phyloP scores from a whole-genome alignment of 2,888 invertebrate species.

The Drosophila mulleri region DNA sequence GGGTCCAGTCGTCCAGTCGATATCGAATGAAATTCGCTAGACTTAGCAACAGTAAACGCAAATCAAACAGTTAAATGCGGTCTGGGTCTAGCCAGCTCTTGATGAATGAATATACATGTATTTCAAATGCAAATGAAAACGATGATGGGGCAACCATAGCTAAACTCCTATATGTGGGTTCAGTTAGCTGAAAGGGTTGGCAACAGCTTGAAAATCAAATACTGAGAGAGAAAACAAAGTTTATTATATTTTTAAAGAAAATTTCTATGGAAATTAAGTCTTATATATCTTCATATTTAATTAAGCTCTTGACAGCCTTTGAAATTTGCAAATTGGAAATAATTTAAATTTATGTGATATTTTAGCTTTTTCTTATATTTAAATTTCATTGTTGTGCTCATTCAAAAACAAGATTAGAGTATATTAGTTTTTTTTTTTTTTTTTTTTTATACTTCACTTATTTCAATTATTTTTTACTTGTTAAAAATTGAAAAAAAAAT shows the following conservation, averaged over 20 bases:
- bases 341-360: too few relatives aligned
- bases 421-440: too few relatives aligned
- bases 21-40: slow-evolving; percentile 27
- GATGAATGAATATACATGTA: slow-evolving; percentile 3
- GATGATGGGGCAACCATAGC: not conserved
- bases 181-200: not conserved
- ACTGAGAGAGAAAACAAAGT: too few relatives aligned
- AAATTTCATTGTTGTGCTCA: too few relatives aligned
- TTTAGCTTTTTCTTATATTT: too few relatives aligned
- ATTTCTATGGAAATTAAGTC: too few relatives aligned
- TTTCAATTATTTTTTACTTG: too few relatives aligned
- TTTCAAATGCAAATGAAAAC: slow-evolving; percentile 2
- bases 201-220: not conserved
- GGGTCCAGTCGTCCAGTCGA: slow-evolving; percentile 43
- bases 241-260: not conserved
- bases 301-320: too few relatives aligned
- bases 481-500: too few relatives aligned
- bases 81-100: not conserved
- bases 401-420: too few relatives aligned
- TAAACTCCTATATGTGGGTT: not conserved
- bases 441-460: too few relatives aligned
- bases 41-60: slow-evolving; percentile 3
- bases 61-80: slow-evolving; percentile 9
- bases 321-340: too few relatives aligned
- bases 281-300: not conserved